Percentiles rank a stretch among this genome's conserved stretches.
phyloP scores from a whole-genome alignment of 1,140 invertebrate species.

The Philopotamus ludificatus region DNA sequence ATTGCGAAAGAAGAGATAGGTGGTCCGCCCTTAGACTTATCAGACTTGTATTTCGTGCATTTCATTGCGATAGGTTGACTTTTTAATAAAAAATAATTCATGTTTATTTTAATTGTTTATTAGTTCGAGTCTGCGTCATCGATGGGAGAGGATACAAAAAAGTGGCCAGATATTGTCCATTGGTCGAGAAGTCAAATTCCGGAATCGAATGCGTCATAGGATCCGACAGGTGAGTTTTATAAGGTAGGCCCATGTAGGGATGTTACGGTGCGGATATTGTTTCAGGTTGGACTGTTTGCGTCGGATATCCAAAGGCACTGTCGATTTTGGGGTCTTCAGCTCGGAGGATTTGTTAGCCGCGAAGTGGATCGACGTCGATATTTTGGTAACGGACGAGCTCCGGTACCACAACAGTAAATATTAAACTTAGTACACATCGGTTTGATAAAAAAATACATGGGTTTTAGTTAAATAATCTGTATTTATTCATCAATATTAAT shows the following conservation, averaged over 20 bases:
- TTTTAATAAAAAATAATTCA: too few species aligned
- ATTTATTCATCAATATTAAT: too few species aligned
- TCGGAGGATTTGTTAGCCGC: constrained; percentile 79
- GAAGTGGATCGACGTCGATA: constrained; percentile 62
- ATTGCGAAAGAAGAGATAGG: too few species aligned
- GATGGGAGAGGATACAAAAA: constrained; percentile 61
- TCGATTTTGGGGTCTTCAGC: constrained; percentile 79
- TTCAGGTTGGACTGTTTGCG: constrained; percentile 73
- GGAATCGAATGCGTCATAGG: constrained; percentile 66
- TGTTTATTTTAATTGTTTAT: constrained; percentile 46
- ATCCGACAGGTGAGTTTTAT: constrained; percentile 62
- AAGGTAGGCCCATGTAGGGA: constrained; percentile 9
- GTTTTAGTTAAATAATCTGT: too few species aligned
- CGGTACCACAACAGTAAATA: constrained; percentile 54
- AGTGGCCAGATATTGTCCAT: constrained; percentile 60
- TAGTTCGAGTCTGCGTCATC: constrained; percentile 69
- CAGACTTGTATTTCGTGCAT: too few species aligned
- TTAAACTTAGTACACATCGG: neutral
- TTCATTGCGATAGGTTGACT: too few species aligned
- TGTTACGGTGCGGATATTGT: constrained; percentile 26
- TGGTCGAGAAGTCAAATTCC: constrained; percentile 55
- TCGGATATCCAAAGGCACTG: constrained; percentile 67
- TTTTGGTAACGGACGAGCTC: constrained; percentile 70
- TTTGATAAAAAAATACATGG: neutral
- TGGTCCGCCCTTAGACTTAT: too few species aligned